A percentile compares a stretch with the other conserved stretches of the same genome.
Conservation (phyloP, 2,888 invertebrate species). For the Morpho helenor region DNA sequence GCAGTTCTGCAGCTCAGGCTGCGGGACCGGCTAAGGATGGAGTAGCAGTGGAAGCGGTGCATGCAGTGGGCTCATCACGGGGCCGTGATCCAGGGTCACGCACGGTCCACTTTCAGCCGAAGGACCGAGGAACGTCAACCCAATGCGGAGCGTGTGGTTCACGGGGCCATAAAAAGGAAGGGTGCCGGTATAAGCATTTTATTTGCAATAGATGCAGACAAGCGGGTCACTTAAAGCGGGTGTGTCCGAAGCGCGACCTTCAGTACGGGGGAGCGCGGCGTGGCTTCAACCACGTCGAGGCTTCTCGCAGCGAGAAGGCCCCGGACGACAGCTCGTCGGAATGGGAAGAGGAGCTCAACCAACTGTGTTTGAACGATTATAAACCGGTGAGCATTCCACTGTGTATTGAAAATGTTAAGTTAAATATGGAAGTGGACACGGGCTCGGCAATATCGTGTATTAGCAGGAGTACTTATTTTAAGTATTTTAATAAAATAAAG, state of each 20-base stretch:
- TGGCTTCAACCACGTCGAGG: neutral
- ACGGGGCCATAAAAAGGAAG: no score
- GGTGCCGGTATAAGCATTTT: neutral
- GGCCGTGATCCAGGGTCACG: no score
- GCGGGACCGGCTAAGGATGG: no score
- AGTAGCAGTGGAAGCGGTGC: no score
- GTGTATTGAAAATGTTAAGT: neutral
- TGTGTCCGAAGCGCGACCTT: neutral
- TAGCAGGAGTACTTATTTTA: neutral
- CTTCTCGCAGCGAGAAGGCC: neutral
- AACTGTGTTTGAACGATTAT: neutral
- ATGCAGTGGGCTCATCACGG: no score
- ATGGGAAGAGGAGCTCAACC: neutral
- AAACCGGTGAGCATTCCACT: neutral
- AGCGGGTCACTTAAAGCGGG: neutral
- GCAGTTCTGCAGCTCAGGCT: no score
- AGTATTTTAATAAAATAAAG: neutral
- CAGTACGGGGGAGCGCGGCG: neutral
- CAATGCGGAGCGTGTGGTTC: no score
- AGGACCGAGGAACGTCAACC: no score
- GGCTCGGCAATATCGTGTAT: neutral
- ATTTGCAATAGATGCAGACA: neutral
- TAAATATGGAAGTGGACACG: slow-evolving; percentile 3
- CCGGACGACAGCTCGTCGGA: neutral
- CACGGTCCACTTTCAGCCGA: no score